Evolutionary conservation across 1,140 invertebrate genomes (phyloP).

Genomic region (Pogonomyrmex barbatus): DNA sequence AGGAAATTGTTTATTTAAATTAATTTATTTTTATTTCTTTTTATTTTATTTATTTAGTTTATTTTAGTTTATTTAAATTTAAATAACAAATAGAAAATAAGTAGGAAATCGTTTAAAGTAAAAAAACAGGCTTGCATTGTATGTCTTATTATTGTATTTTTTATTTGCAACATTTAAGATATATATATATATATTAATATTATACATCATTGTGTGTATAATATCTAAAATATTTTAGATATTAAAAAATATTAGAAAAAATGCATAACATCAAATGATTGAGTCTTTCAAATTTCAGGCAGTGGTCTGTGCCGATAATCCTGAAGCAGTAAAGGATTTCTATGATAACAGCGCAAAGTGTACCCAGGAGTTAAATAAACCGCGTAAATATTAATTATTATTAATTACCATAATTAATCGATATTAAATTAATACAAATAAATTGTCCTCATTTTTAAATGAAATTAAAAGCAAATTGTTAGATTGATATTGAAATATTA

Average conservation of each 20-base stretch:
- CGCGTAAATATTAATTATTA: not conserved
- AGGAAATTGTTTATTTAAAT: too few species aligned
- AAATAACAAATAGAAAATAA: too few species aligned
- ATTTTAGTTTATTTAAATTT: too few species aligned
- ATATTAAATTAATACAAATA: not conserved
- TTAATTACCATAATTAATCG: not conserved
- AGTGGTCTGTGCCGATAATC: not conserved
- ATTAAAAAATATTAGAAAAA: too few species aligned
- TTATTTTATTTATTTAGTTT: too few species aligned
- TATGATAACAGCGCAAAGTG: not conserved
- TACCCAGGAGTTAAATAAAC: not conserved
- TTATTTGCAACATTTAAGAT: not conserved
- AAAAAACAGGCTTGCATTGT: too few species aligned
- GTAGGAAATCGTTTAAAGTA: too few species aligned
- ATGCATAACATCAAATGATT: too few species aligned
- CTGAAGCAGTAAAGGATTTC: not conserved
- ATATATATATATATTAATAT: not conserved
- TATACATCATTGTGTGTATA: too few species aligned
- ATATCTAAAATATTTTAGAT: too few species aligned
- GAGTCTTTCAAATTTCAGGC: not conserved
- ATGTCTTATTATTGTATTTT: not conserved
- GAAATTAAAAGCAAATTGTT: not conserved
- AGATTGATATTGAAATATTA: not conserved
- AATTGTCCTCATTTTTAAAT: not conserved
- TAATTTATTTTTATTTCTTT: too few species aligned